phyloP scores from a whole-genome alignment of 2,797 vertebrate species.

The Amblyraja radiata region DNA sequence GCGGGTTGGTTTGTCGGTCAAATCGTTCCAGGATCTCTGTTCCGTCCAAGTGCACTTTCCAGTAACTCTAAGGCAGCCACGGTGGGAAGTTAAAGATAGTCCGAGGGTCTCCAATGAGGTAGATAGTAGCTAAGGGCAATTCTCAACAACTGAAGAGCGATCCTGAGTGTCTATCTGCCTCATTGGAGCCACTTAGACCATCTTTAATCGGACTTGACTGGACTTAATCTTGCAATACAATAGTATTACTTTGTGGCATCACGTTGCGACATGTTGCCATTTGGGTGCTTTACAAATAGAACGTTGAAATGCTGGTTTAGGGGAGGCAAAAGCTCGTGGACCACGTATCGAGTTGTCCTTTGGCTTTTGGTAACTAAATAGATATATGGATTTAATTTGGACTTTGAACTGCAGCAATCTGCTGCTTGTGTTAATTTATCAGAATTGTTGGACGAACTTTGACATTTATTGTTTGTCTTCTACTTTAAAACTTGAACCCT shows the following conservation, averaged over 20 bases:
- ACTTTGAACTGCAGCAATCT: not conserved
- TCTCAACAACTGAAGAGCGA: too few species aligned
- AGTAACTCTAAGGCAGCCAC: not conserved
- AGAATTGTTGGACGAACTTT: not conserved
- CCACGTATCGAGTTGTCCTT: not conserved
- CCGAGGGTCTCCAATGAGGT: too few species aligned
- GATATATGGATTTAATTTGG: not conserved
- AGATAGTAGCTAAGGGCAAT: too few species aligned
- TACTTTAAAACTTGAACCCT: not conserved
- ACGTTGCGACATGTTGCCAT: not conserved
- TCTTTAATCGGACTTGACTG: too few species aligned
- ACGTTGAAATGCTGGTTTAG: not conserved
- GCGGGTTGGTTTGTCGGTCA: too few species aligned
- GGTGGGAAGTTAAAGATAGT: not conserved
- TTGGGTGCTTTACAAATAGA: not conserved
- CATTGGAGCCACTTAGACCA: too few species aligned
- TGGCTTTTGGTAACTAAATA: not conserved
- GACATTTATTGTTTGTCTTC: not conserved
- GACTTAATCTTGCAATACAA: too few species aligned
- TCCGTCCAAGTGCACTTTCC: not conserved
- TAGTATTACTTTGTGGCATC: not conserved
- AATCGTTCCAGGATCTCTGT: not conserved
- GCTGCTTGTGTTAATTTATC: not conserved
- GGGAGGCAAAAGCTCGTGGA: not conserved
- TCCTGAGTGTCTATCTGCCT: not conserved